Conservation (phyloP, 2,113 vertebrate species). For the Anarrhichthys ocellatus region DNA sequence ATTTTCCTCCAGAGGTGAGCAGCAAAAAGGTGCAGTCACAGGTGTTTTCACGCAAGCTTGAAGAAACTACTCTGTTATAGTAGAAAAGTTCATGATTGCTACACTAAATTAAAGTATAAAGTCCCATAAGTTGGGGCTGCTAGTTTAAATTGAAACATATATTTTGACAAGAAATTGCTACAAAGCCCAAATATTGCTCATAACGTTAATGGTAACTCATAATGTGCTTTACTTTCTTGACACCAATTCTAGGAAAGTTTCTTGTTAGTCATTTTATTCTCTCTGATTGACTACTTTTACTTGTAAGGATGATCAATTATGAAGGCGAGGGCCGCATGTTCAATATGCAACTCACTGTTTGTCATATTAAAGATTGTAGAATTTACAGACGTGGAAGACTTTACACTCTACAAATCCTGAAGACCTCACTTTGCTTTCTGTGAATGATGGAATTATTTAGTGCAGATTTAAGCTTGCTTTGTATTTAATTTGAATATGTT, state of each 20-base stretch:
- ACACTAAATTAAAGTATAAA: neutral
- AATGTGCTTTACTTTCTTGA: conserved; percentile 8
- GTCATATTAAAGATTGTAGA: neutral
- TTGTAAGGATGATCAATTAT: conserved; percentile 21
- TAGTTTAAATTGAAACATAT: conserved; percentile 1
- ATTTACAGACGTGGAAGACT: neutral
- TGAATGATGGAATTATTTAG: neutral
- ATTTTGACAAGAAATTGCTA: conserved; percentile 11
- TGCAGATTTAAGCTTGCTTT: neutral
- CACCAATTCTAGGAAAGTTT: conserved; percentile 21
- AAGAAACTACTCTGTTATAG: too few species aligned
- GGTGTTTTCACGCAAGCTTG: neutral
- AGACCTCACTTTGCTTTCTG: neutral
- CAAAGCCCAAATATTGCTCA: neutral
- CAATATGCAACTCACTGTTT: neutral
- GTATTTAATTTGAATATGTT: neutral
- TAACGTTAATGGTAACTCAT: conserved; percentile 16
- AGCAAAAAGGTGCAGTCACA: neutral
- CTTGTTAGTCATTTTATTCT: conserved; percentile 33
- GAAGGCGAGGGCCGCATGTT: neutral
- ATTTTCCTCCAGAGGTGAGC: too few species aligned
- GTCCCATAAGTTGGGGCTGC: neutral
- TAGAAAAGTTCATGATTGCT: neutral
- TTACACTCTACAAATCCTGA: neutral
- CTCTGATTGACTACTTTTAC: conserved; percentile 43